Percentiles rank a stretch among this genome's conserved stretches.
These are phyloP conservation scores for Drosophila percnosoma DNA, from an alignment of 2,888 invertebrate species.

Conservation along the genomic window DNA sequence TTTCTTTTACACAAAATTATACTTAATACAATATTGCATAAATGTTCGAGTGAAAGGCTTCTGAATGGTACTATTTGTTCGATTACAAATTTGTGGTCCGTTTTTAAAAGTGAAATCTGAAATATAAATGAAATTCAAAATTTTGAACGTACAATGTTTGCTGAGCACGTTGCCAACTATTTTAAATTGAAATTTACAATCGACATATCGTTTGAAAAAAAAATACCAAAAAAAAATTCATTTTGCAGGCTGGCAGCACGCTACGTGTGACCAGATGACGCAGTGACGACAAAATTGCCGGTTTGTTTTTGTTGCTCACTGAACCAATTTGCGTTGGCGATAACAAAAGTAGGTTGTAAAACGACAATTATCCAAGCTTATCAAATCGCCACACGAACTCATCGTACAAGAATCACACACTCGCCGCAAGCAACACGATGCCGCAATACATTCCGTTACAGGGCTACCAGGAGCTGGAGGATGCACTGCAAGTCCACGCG, in stretches of 20 bases:
- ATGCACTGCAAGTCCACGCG: slow-evolving; percentile 39
- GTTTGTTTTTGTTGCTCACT: slow-evolving; percentile 14
- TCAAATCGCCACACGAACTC: slow-evolving; percentile 4
- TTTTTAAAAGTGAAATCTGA: not conserved
- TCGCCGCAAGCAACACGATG: slow-evolving; percentile 32
- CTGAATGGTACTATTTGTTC: not conserved
- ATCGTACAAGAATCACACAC: not conserved
- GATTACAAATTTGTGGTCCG: not conserved
- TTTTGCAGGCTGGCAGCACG: slow-evolving; percentile 30
- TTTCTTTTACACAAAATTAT: not conserved
- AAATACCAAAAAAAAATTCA: not conserved
- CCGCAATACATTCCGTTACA: slow-evolving; percentile 53
- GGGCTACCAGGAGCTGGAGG: slow-evolving; percentile 52
- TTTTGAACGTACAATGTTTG: slow-evolving; percentile 2
- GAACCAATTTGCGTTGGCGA: slow-evolving; percentile 12
- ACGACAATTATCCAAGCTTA: slow-evolving; percentile 23
- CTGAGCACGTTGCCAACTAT: slow-evolving; percentile 1
- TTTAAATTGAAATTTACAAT: not conserved
- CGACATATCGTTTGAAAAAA: slow-evolving; percentile 3
- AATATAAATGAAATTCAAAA: not conserved
- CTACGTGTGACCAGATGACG: slow-evolving; percentile 14
- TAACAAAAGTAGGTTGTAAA: slow-evolving; percentile 37
- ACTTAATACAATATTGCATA: not conserved
- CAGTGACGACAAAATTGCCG: slow-evolving; percentile 15
- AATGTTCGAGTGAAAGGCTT: not conserved